phyloP scores from a whole-genome alignment of 1,140 invertebrate species.

The silkworm (Bombyx mori) region DNA sequence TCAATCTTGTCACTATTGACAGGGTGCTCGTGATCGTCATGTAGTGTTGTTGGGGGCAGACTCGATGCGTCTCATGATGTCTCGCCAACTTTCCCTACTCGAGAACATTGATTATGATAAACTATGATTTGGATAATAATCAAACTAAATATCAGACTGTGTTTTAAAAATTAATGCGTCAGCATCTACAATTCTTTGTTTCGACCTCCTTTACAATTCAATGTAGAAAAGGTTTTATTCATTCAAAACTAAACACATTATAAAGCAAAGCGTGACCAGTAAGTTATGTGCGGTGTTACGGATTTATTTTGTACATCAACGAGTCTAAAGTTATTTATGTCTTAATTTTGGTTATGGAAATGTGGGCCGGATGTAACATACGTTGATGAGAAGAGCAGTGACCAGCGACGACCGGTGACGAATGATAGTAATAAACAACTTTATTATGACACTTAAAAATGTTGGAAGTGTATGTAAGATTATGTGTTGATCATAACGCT shows the following conservation, averaged over 20 bases:
- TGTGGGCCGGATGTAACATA: slow-evolving; percentile 39
- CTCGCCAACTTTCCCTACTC: too few species aligned
- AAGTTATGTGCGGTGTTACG: slow-evolving; percentile 49
- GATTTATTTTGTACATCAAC: slow-evolving; percentile 42
- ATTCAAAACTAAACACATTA: slow-evolving; percentile 22
- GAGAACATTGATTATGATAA: too few species aligned
- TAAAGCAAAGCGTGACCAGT: slow-evolving; percentile 45
- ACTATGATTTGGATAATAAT: too few species aligned
- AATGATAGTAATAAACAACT: slow-evolving; percentile 35
- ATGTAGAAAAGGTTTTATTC: slow-evolving; percentile 40
- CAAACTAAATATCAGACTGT: too few species aligned
- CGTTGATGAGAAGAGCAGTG: slow-evolving; percentile 27
- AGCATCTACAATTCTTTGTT: slow-evolving; percentile 23
- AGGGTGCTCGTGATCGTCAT: too few species aligned
- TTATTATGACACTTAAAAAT: too few species aligned
- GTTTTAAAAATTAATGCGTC: slow-evolving; percentile 37
- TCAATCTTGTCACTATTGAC: too few species aligned
- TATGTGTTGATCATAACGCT: too few species aligned
- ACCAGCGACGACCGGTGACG: slow-evolving; percentile 14
- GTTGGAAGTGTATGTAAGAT: too few species aligned
- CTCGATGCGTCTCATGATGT: too few species aligned
- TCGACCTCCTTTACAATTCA: slow-evolving; percentile 19
- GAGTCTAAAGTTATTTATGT: slow-evolving; percentile 49
- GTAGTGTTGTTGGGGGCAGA: too few species aligned
- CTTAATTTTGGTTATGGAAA: slow-evolving; percentile 53